Base-by-base conservation (phyloP, 1,140 invertebrate species). In the Drosophila tristis region DNA sequence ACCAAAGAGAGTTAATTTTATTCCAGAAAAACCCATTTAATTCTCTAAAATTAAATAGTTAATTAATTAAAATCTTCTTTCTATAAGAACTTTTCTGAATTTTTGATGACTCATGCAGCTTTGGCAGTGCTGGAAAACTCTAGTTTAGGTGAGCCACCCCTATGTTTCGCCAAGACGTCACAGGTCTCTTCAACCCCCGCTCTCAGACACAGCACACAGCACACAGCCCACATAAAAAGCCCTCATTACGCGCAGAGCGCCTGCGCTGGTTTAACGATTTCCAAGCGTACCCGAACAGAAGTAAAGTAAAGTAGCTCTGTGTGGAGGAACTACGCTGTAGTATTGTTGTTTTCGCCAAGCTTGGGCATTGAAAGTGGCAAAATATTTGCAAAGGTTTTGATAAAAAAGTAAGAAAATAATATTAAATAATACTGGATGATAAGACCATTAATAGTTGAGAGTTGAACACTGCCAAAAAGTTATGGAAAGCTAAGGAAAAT, bases 231-330 rank as follows among this genome's bases (percentile, higher is more conserved):
- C 74, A 63, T 74, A 76, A 49, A 65, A 57, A 55, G 47, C 13
- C 54, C 5, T 62, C 26, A 59, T 13, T 55, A 9, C 2, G n/a
- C 8, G 9, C 0, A 63, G 8, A 51, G 84, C 84, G 84, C 65
- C 51, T 56, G 53, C 65, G 84, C 84, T 49, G 62, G 43, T 71
- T 89, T 89, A 89, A 89, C 76, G 84, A 89, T 89, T 89, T 79
- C 53, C 67, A 63, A 60, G 67, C 23, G 53, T 35, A 29, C 62
- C 61, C 58, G 20, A 54, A 80, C 63, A 74, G 61, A 70, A 67
- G 67, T 75, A 89, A 84, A 77, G 78, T 89, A 80, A 74, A 68
- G 72, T 80, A 63, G 20, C 20, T 50, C 68, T 67, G 71, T 51
- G 66, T 20, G 67, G 72, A 61, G 58, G 57, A 79, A 71, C 72